Evolutionary conservation across 2,113 vertebrate species (phyloP).

Genomic region (Garra rufa): DNA sequence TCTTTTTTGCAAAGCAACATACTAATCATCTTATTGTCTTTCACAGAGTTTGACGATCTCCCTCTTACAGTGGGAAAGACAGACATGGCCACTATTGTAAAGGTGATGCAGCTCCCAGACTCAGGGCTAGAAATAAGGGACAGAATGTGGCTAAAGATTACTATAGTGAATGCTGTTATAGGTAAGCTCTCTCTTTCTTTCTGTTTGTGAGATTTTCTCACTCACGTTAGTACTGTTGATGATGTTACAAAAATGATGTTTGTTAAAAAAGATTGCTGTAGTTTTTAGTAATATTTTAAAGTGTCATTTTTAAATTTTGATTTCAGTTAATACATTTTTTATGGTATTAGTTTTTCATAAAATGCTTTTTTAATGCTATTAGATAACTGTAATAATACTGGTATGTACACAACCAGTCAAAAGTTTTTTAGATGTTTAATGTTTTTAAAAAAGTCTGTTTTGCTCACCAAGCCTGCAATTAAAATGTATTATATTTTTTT

Average conservation of each 20-base stretch:
- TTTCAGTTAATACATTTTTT: background rate
- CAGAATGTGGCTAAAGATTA: conserved; percentile 99
- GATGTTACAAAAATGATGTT: background rate
- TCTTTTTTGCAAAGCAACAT: background rate
- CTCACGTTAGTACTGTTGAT: too few relatives aligned
- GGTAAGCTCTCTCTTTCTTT: conserved; percentile 75
- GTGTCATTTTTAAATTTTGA: background rate
- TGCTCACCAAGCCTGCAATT: too few relatives aligned
- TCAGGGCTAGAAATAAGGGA: conserved; percentile 96
- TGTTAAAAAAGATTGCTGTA: background rate
- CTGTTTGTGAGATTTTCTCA: background rate
- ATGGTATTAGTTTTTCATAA: background rate
- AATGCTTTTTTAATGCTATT: conserved; percentile 27
- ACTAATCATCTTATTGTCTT: background rate
- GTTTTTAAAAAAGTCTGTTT: too few relatives aligned
- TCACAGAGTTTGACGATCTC: conserved; percentile 88
- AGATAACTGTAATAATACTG: conserved; percentile 23
- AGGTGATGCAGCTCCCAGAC: conserved; percentile 94
- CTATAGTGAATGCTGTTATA: conserved; percentile 93
- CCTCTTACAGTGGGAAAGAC: conserved; percentile 90
- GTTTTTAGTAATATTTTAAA: too few relatives aligned
- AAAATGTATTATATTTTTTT: too few relatives aligned
- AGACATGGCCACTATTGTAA: conserved; percentile 94
- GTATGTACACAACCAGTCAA: too few relatives aligned
- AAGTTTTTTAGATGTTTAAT: too few relatives aligned